Conservation (phyloP, 2,113 vertebrate species). For the Zosterops hypoxanthus region DNA sequence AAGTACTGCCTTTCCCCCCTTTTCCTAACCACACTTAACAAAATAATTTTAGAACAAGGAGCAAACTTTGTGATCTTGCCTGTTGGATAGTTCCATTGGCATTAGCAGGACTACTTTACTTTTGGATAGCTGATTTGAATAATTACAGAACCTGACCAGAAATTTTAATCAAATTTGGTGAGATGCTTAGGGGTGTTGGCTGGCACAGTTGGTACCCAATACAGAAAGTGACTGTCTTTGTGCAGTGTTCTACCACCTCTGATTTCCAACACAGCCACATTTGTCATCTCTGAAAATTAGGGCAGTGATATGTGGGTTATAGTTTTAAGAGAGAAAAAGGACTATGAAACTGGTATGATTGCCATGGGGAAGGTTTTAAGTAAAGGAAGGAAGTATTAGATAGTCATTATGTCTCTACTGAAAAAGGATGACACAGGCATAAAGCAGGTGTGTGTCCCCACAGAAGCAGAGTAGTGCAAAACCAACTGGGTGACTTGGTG, state of each 20-base stretch:
- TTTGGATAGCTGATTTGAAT: neutral
- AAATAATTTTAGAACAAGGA: neutral
- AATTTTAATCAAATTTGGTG: neutral
- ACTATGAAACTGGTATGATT: neutral
- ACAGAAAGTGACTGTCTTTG: neutral
- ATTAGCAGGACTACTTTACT: neutral
- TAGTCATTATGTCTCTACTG: neutral
- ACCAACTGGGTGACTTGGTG: rapidly evolving
- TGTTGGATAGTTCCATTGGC: neutral
- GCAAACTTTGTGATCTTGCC: neutral
- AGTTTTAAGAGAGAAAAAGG: neutral
- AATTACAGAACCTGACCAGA: neutral
- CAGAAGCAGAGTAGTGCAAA: neutral
- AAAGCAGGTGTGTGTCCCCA: neutral
- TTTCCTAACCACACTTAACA: neutral
- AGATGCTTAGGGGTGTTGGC: neutral
- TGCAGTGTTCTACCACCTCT: neutral
- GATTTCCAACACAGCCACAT: neutral
- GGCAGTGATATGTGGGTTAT: neutral
- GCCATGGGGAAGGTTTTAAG: neutral
- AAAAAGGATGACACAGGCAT: neutral
- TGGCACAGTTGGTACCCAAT: neutral
- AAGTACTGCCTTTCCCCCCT: neutral
- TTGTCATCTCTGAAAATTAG: neutral
- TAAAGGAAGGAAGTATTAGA: neutral